These are phyloP conservation scores for Corbicula japonica DNA, from an alignment of 2,888 invertebrate genomes.

Conservation along the genomic window DNA sequence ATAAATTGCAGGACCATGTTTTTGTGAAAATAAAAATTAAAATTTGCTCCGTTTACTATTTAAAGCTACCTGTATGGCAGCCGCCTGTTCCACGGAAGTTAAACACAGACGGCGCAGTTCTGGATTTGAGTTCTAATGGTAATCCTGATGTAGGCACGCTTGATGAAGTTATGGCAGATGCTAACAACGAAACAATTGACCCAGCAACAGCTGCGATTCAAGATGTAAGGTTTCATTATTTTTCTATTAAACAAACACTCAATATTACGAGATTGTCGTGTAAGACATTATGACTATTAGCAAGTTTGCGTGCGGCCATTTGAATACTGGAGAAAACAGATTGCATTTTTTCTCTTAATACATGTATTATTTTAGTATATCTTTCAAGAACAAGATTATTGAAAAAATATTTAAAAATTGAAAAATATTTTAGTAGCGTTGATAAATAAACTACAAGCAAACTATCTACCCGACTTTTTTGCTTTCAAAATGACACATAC, in stretches of 20 bases:
- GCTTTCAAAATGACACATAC: too few species aligned
- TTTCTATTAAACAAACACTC: not conserved
- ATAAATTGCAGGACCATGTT: not conserved
- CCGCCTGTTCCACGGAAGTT: constrained; percentile 50
- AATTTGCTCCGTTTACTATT: not conserved
- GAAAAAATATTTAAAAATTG: too few species aligned
- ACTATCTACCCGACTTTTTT: too few species aligned
- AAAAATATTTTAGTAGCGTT: too few species aligned
- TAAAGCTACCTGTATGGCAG: constrained; percentile 44
- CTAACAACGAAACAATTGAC: constrained; percentile 35
- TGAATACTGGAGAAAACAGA: not conserved
- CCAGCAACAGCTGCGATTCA: constrained; percentile 51
- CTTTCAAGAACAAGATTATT: too few species aligned
- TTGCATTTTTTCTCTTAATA: not conserved
- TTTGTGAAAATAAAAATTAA: too few species aligned
- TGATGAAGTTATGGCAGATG: constrained; percentile 19
- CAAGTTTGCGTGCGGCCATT: not conserved
- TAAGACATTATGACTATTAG: not conserved
- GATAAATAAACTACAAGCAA: too few species aligned
- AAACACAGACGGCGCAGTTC: constrained; percentile 32
- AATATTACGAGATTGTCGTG: not conserved
- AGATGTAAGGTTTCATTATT: constrained; percentile 31
- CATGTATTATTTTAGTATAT: too few species aligned
- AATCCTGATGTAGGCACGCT: constrained; percentile 44
- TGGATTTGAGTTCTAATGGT: constrained; percentile 50